Evolutionary conservation across 92 coral and sea anemone genomes (phyloP).

Genomic region (Galaxea fascicularis): DNA sequence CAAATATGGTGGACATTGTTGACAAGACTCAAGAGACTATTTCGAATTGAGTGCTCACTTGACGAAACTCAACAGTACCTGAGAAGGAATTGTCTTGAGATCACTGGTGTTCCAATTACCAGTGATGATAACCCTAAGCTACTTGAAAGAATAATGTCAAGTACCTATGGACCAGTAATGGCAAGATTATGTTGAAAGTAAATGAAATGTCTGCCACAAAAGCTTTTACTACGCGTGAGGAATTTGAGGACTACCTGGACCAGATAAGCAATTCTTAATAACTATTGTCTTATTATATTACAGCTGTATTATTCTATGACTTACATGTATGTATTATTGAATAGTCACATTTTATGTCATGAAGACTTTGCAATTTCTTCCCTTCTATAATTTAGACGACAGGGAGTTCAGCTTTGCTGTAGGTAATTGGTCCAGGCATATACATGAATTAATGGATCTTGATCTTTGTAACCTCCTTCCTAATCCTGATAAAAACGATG

Average conservation of each 20-base stretch:
- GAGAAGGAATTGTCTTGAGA: conserved; percentile 36
- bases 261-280: conserved; percentile 6
- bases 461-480: no score
- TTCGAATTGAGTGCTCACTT: conserved; percentile 10
- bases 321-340: no score
- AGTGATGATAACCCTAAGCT: conserved; percentile 14
- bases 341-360: no score
- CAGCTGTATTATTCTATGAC: no score
- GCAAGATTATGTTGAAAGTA: conserved; percentile 33
- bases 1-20: neutral
- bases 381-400: no score
- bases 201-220: conserved; percentile 22
- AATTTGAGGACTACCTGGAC: no score
- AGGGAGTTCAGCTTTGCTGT: no score
- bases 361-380: no score
- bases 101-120: conserved; percentile 38
- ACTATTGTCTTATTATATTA: neutral
- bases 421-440: no score
- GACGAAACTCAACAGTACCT: no score
- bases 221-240: conserved; percentile 21
- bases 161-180: conserved; percentile 39
- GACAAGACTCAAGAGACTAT: neutral
- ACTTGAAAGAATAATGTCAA: conserved; percentile 26
- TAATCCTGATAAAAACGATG: no score
- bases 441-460: no score